phyloP scores from a whole-genome alignment of 2,888 invertebrate genomes.

The Hipparchia semele region DNA sequence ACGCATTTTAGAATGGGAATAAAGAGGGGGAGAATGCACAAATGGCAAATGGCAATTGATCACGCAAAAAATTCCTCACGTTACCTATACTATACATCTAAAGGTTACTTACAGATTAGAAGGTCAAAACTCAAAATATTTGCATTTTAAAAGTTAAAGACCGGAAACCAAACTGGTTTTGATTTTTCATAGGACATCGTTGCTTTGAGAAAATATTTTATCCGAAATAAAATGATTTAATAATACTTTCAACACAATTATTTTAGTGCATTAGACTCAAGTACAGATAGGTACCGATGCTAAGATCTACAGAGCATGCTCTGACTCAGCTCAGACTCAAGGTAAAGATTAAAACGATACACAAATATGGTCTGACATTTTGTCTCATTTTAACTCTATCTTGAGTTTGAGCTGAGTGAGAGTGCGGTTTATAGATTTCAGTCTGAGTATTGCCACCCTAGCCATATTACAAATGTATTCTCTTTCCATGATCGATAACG shows the following conservation, averaged over 20 bases:
- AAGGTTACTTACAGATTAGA: constrained; percentile 6
- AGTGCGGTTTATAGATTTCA: too few relatives aligned
- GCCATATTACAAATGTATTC: too few relatives aligned
- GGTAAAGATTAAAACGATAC: too few relatives aligned
- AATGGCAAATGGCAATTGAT: constrained; percentile 11
- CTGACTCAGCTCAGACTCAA: too few relatives aligned
- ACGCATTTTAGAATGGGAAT: not conserved
- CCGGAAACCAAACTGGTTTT: constrained; percentile 18
- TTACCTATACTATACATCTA: constrained; percentile 1
- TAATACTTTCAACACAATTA: not conserved
- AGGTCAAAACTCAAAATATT: constrained; percentile 16
- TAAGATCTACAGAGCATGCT: too few relatives aligned
- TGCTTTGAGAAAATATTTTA: not conserved
- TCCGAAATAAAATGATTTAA: not conserved
- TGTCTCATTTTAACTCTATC: not conserved
- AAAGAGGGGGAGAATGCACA: constrained; percentile 2
- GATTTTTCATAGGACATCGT: constrained; percentile 6
- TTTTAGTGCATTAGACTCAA: not conserved
- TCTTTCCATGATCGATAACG: too few relatives aligned
- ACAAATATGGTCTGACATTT: not conserved
- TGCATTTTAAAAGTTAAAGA: constrained; percentile 17
- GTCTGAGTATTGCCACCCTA: too few relatives aligned
- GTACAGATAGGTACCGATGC: too few relatives aligned
- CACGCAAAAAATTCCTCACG: constrained; percentile 9
- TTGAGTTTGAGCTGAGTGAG: too few relatives aligned